Conservation (phyloP, 2,888 invertebrate genomes). For the Synanthedon myopaeformis region DNA sequence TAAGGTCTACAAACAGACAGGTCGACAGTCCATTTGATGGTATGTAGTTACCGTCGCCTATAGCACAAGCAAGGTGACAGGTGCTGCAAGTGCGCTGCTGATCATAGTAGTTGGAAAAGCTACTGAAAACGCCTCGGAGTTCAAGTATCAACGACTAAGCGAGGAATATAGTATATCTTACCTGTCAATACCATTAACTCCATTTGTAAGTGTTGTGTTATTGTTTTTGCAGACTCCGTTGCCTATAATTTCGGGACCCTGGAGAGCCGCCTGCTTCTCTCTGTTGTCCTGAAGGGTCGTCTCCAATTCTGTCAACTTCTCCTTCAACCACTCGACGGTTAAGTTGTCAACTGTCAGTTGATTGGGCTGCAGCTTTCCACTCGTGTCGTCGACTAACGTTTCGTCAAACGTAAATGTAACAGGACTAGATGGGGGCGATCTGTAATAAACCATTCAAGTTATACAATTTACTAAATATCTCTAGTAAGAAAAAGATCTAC, state of each 20-base stretch:
- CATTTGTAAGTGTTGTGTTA: slow-evolving; percentile 59
- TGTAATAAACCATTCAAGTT: slow-evolving; percentile 33
- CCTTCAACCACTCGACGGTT: slow-evolving; percentile 89
- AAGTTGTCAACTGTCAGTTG: slow-evolving; percentile 92
- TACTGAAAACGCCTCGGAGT: background rate
- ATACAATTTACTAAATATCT: too few relatives aligned
- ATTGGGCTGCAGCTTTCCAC: slow-evolving; percentile 87
- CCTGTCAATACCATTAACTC: slow-evolving; percentile 68
- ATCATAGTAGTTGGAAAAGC: too few relatives aligned
- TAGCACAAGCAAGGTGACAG: too few relatives aligned
- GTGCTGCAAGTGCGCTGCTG: too few relatives aligned
- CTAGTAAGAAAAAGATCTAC: background rate
- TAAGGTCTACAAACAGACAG: too few relatives aligned
- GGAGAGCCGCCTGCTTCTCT: slow-evolving; percentile 74
- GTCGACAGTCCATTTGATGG: too few relatives aligned
- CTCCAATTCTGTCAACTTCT: slow-evolving; percentile 83
- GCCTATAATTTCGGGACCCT: slow-evolving; percentile 64
- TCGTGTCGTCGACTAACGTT: slow-evolving; percentile 87
- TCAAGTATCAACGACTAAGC: background rate
- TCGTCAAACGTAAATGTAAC: slow-evolving; percentile 88
- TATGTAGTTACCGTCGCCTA: too few relatives aligned
- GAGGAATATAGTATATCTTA: slow-evolving; percentile 11
- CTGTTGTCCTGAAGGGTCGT: slow-evolving; percentile 82
- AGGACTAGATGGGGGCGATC: slow-evolving; percentile 83
- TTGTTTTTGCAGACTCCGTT: slow-evolving; percentile 64